A percentile compares a stretch with the other conserved stretches of the same genome.
Conservation (phyloP, 2,888 invertebrate species). For the Nasonovia ribisnigri region DNA sequence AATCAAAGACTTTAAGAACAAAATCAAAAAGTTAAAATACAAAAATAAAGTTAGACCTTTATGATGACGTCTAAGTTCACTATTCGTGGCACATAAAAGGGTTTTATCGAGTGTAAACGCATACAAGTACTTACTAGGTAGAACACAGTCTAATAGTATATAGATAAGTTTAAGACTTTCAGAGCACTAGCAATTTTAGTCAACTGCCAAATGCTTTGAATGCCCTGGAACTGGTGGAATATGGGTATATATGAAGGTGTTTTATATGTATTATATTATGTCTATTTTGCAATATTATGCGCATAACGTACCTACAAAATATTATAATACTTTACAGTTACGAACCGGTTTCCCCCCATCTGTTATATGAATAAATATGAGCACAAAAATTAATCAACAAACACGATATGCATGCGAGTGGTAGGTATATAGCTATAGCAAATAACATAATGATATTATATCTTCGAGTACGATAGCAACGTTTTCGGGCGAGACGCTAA, state of each 20-base stretch:
- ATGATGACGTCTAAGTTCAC: no score
- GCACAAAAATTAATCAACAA: not conserved
- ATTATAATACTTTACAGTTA: constrained; percentile 17
- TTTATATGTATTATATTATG: not conserved
- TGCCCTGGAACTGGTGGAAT: not conserved
- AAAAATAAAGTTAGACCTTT: no score
- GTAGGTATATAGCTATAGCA: not conserved
- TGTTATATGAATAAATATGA: not conserved
- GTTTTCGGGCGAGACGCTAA: not conserved
- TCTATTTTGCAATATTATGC: not conserved
- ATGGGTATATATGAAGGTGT: not conserved
- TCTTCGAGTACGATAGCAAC: not conserved
- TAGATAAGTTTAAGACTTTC: no score
- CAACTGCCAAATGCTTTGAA: no score
- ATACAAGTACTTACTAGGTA: no score
- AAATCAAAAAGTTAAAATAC: no score
- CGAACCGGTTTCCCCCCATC: not conserved
- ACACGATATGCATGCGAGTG: not conserved
- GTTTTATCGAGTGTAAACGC: no score
- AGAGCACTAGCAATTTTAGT: no score
- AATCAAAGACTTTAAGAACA: no score
- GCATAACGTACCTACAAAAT: not conserved
- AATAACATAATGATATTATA: not conserved
- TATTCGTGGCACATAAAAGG: no score
- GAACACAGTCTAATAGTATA: no score